Base-by-base conservation (phyloP, 1,140 invertebrate genomes). In the Cotesia chilonis region DNA sequence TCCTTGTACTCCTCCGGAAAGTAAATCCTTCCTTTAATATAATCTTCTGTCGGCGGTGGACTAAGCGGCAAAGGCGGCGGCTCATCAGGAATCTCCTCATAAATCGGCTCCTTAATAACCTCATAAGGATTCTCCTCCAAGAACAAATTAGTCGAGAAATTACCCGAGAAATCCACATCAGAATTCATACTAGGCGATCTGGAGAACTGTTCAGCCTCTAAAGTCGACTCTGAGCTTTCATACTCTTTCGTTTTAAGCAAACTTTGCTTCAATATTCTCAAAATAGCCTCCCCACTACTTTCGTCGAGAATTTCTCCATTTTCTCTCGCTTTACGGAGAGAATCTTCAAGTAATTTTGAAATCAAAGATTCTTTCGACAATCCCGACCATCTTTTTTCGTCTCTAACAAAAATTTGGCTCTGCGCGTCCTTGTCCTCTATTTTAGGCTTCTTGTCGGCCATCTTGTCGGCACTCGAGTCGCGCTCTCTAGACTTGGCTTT, bases 31-130 rank as follows among this genome's bases (percentile, higher is more conserved):
- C 82, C 82, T 35, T 86, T 85, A 5, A 86, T 64, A 54, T 80
- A 84, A 17, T 86, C 84, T 17, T 85, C 87, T 0, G 89, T 81
- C 38, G 78, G 93, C 4, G 93, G 92, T 7, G 92, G 92, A 76
- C 92, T 92, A 0, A 92, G 79, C 2, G 93, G 93, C 66, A 94
- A 80, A 4, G 93, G 93, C 14, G 92, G 93, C 6, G 93, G 93
- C 76, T 93, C 92, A 75, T 94, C 93, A 7, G 90, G 89, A 65
- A 95, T 94, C 86, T 96, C 94, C 86, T 96, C 94, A 81, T 96
- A 96, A 80, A 96, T 96, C 2, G 94, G 94, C 86, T 96, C 94
- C 60, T 92, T 88, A 36, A 95, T 94, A 17, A 92, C 90, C 80
- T 95, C 94, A 75, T 95, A 94, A 69, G 93, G 91, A 87, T 94